Evolutionary conservation across 2,888 invertebrate genomes (phyloP).

Genomic region (Conomelus anceps): DNA sequence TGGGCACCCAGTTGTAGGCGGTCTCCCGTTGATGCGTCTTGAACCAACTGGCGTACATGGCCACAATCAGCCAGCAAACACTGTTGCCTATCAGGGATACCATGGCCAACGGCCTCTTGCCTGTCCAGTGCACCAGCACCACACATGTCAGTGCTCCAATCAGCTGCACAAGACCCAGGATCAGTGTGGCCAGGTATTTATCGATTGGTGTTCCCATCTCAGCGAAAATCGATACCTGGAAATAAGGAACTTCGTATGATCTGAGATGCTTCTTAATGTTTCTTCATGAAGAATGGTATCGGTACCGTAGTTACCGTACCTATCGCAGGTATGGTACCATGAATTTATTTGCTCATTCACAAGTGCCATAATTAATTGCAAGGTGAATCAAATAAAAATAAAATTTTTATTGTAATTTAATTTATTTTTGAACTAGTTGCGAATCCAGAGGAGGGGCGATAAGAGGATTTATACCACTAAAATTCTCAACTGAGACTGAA

Average conservation of each 20-base stretch:
- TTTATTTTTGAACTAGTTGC: no score
- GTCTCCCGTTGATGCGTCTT: conserved; percentile 28
- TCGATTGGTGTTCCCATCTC: conserved; percentile 65
- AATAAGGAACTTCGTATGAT: neutral
- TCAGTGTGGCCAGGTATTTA: conserved; percentile 66
- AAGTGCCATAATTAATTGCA: no score
- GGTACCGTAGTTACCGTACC: no score
- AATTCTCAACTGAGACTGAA: no score
- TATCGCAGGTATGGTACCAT: no score
- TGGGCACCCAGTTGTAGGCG: conserved; percentile 55
- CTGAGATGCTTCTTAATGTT: no score
- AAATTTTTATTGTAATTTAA: no score
- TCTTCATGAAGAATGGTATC: no score
- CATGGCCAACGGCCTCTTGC: conserved; percentile 52
- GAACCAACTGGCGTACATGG: conserved; percentile 46
- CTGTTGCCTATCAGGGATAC: conserved; percentile 48
- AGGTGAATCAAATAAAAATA: no score
- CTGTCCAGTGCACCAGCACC: conserved; percentile 59
- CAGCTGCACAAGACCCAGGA: conserved; percentile 60
- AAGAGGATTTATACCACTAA: no score
- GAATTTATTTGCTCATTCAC: no score
- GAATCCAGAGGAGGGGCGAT: no score
- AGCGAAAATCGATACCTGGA: conserved; percentile 59
- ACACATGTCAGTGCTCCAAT: conserved; percentile 61
- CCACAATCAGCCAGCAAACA: conserved; percentile 55